Evolutionary conservation across 2,888 invertebrate genomes (phyloP), one percentile per base, ranked within the genome.

Genomic region (Melieria omissa): DNA sequence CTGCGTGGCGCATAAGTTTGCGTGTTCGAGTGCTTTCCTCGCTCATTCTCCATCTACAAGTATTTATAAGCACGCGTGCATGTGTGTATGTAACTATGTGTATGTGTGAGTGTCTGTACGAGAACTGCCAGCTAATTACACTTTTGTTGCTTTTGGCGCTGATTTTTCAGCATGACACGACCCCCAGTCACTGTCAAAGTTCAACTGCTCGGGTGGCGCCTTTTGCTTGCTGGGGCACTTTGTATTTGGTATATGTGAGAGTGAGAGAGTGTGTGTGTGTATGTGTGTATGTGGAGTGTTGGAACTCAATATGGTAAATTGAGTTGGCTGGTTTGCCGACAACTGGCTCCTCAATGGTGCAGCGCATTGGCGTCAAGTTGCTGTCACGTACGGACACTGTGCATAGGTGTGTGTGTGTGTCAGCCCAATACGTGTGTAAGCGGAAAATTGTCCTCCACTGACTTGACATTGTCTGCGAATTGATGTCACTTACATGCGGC

Each of bases 111-210:
- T 62, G 52, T 14, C 54, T 41, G 16, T 57, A 60, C 10, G 16
- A 60, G 5, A 45, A 16, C 47, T 77, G 73, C 71, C 73, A 77
- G 57, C 67, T 64, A 65, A 75, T 78, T 78, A 72, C 63, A 72
- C 66, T 63, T 72, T 67, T 72, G 71, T 62, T 14, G 46, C 29
- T 63, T 67, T 62, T 72, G 67, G 47, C 62, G 57, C 67, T 71
- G 71, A 71, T 71, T 71, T 66, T 71, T 52, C 60, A 61, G 46
- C 55, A 41, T 65, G 52, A 54, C 57, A 54, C 69, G 63, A 69
- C 62, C 62, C 54, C n/a, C 9, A 29, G 47, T 52, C 46, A 47
- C 10, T 61, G 52, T 58, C 64, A 70, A 64, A 70, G 70, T 70
- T 64, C 70, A 69, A 52, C 42, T 62, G 29, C 45, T 62, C 52